Percentiles rank a stretch among this genome's conserved stretches.
These are phyloP conservation scores for Psophia crepitans DNA, from an alignment of 2,113 vertebrate species.

Conservation along the genomic window DNA sequence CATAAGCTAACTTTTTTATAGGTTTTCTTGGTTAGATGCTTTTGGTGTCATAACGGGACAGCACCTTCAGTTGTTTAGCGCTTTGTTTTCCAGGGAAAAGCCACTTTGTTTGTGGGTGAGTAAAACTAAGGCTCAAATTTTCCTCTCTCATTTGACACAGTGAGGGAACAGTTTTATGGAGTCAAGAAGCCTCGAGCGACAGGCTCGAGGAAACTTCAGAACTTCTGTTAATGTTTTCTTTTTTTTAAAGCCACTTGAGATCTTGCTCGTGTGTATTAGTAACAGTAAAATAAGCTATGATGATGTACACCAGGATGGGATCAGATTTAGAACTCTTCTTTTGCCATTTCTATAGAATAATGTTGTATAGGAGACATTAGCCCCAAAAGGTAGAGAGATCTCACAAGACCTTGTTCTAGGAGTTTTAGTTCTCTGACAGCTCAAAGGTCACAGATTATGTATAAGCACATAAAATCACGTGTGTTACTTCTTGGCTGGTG, in stretches of 20 bases:
- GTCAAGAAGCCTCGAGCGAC: not conserved
- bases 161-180: not conserved
- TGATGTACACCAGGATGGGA: not conserved
- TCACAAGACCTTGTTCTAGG: not conserved
- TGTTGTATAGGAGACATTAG: not conserved
- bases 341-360: not conserved
- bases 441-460: not conserved
- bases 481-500: not conserved
- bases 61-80: not conserved
- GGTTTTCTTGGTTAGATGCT: not conserved
- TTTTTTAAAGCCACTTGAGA: not conserved
- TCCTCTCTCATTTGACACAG: not conserved
- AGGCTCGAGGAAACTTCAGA: not conserved
- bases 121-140: not conserved
- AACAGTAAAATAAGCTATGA: not conserved
- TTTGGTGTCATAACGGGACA: rapidly evolving
- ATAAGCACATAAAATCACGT: rapidly evolving
- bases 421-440: not conserved
- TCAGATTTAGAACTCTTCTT: not conserved
- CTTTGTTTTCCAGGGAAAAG: not conserved
- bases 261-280: not conserved
- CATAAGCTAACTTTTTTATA: not conserved
- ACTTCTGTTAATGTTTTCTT: not conserved
- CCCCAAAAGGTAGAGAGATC: not conserved
- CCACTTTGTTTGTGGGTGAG: not conserved